Percentiles rank a stretch among this genome's conserved stretches.
Conservation (phyloP, 2,113 vertebrate species). For the Lasiurus cinereus region DNA sequence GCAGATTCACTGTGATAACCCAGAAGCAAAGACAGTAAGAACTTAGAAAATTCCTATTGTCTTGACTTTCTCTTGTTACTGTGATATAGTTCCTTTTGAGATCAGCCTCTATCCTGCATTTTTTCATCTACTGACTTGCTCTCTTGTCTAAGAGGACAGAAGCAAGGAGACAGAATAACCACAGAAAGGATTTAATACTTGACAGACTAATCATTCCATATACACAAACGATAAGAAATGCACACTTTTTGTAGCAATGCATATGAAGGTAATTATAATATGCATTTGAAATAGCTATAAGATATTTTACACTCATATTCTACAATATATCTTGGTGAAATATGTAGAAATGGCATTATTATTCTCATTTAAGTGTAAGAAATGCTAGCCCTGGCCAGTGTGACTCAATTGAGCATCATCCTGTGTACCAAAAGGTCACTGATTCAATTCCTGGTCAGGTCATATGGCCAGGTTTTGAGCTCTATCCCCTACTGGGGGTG, state of each 20-base stretch:
- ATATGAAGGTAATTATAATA: background rate
- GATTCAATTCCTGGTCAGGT: no score
- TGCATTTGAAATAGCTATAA: background rate
- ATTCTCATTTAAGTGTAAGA: background rate
- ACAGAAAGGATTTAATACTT: background rate
- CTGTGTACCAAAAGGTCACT: no score
- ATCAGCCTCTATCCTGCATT: background rate
- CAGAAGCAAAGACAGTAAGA: background rate
- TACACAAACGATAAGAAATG: background rate
- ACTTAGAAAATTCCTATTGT: slow-evolving; percentile 40
- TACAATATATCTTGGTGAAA: background rate
- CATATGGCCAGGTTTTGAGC: no score
- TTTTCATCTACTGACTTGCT: background rate
- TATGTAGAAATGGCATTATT: background rate
- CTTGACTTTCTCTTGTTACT: background rate
- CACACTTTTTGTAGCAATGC: background rate
- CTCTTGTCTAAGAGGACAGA: background rate
- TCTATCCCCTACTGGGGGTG: no score
- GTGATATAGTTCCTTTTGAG: background rate
- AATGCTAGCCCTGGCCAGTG: background rate
- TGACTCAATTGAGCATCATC: no score
- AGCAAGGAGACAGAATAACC: background rate
- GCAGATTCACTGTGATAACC: background rate
- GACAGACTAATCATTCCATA: background rate
- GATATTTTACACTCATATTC: background rate